Conservation (phyloP, 2,888 invertebrate genomes). For the Toxonevra muliebris region DNA sequence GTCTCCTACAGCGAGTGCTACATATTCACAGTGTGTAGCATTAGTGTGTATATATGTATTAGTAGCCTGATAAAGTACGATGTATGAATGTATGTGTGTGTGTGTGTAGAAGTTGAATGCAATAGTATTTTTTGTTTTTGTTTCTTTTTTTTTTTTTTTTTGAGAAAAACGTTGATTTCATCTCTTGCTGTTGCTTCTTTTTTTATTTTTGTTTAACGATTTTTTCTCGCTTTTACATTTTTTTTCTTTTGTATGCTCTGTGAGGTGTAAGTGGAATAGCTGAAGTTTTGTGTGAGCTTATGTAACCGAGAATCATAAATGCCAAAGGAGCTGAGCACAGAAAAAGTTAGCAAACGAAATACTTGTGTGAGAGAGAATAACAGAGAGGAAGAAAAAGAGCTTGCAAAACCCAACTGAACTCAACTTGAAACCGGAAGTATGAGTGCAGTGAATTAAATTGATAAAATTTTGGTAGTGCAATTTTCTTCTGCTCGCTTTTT, state of each 20-base stretch:
- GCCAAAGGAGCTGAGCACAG: not conserved
- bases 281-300: conserved; percentile 1
- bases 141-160: not conserved
- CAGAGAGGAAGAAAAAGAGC: not conserved
- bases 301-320: conserved; percentile 11
- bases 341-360: not conserved
- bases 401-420: not conserved
- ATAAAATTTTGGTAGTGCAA: conserved; percentile 1
- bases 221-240: too few species aligned
- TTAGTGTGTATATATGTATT: too few species aligned
- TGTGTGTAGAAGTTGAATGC: too few species aligned
- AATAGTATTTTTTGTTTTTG: too few species aligned
- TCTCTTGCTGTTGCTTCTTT: not conserved
- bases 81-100: too few species aligned
- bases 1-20: too few species aligned
- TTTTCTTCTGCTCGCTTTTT: not conserved
- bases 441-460: conserved; percentile 1
- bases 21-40: too few species aligned
- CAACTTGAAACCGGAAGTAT: not conserved
- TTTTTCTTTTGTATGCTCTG: too few species aligned
- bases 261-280: not conserved
- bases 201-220: too few species aligned
- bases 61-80: too few species aligned
- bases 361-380: not conserved
- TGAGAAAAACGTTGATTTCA: not conserved